Evolutionary conservation across 1,140 invertebrate species (phyloP), one percentile per base, ranked within the genome.

Genomic region (Panagrolaimus sp.): DNA sequence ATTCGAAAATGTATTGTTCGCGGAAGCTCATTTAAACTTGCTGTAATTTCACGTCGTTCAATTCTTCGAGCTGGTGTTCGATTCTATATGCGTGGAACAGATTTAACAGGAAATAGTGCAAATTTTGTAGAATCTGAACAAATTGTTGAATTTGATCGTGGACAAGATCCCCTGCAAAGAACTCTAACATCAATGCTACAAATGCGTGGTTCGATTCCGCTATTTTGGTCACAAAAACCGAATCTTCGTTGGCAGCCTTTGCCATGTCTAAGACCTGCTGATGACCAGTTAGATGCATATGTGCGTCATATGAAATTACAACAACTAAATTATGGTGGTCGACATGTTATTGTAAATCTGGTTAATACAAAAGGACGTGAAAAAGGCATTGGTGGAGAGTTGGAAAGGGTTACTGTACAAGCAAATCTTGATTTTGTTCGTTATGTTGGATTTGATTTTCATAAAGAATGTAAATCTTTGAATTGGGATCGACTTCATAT

Each of bases 381-480:
- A 85, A 89, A 89, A 61, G 84, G 86, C 13, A 83, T 98, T 53
- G 92, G 92, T 84, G 87, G 88, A 63, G 89, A 89, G 25, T 93
- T 91, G 83, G 87, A 87, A n/a, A 87, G 90, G 63, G 87, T 89
- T 5, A 87, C 92, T 0, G 85, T 87, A 16, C 87, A 87, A 68
- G 83, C 88, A 13, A 83, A 84, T 65, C 86, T 87, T 65, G 72
- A 83, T 9, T 84, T 85, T 74, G 79, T 74, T 67, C 85, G 85
- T 64, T 88, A 97, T 84, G 93, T 96, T 83, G 89, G 91, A 8
- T 99, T 98, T 86, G 96, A 99, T 85, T 99, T 99, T 84, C 96
- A 99, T 86, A 88, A 91, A 14, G 94, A 98, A 20, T 98, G 95
- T 83, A 86, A 91, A n/a, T 90, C 92, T 74, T 91, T 97, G 90